Evolutionary conservation across 2,113 vertebrate species (phyloP).

Genomic region (Zosterops lateralis): DNA sequence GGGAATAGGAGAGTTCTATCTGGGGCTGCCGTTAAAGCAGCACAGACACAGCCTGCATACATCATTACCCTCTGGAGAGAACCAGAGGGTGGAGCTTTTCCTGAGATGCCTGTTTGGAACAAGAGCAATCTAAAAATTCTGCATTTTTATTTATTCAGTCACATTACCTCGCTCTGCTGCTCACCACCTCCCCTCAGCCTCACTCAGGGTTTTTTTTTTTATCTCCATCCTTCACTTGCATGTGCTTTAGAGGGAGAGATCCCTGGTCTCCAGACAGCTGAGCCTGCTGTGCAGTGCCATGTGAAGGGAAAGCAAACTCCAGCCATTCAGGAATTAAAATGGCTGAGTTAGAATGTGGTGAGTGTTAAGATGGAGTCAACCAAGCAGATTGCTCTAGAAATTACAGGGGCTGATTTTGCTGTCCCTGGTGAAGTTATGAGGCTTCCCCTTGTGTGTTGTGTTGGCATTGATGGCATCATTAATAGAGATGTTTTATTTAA

Average conservation of each 20-base stretch:
- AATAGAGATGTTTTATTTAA: neutral
- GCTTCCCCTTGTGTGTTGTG: neutral
- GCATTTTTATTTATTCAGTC: neutral
- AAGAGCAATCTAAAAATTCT: neutral
- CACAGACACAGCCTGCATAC: neutral
- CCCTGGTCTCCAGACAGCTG: neutral
- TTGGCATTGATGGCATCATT: neutral
- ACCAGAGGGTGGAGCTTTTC: neutral
- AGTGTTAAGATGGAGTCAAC: constrained; percentile 44
- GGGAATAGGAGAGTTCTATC: neutral
- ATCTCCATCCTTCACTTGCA: neutral
- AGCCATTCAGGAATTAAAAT: constrained; percentile 2
- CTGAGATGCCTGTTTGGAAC: neutral
- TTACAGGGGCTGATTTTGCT: neutral
- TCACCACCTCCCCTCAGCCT: neutral
- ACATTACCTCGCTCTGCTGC: neutral
- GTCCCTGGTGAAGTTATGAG: neutral
- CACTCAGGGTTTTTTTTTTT: neutral
- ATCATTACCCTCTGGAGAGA: neutral
- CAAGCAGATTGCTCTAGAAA: neutral
- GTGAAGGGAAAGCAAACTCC: neutral
- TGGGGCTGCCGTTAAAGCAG: neutral
- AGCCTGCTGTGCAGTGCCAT: neutral
- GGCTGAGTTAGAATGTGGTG: neutral
- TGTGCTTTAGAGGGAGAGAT: neutral